Evolutionary conservation across 2,113 vertebrate genomes (phyloP), one percentile per base, ranked within the genome.

Genomic region (Sylvietta virens): DNA sequence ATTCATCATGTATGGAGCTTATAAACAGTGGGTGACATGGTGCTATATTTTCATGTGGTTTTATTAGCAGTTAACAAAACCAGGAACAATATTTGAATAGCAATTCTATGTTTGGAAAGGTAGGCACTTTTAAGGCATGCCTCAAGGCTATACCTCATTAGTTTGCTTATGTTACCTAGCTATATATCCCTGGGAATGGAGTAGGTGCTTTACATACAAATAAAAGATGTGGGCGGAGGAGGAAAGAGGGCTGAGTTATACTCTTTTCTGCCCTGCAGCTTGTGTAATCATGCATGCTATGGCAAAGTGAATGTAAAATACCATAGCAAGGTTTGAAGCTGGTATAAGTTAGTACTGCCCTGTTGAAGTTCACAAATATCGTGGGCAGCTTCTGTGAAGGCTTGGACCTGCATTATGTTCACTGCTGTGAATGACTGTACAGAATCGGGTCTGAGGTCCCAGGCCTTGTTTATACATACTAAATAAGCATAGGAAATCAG

Each of bases 221-320:
- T 73, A 81, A 71, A 92, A 76, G 56, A 50, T 18, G 64, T 58
- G 70, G 87, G 62, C 3, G 60, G 72, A 88, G 78, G 39, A 64
- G 26, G n/a, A 69, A 84, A 81, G n/a, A 58, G 14, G 51, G 22
- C 35, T 82, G 67, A 94, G 83, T 95, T 94, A 90, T 86, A 88
- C 65, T 86, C 61, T 86, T 86, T 54, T 40, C 40, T 94, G 80
- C 86, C 72, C 82, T 92, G 77, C 60, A 93, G 67, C 72, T 78
- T 93, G 67, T 95, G 64, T 92, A 93, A 90, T 94, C 45, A 26
- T 79, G 61, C 9, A 0, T 89, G 69, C 40, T 11, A 27, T 24
- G 19, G 62, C 61, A 87, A 80, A 95, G n/a, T 56, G 66, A 92
- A 94, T 69, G 62, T 37, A 82, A 90, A 95, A 89, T 84, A 91